Base-by-base conservation (phyloP, 2,797 vertebrate genomes). In the Hoplostethus mediterraneus region DNA sequence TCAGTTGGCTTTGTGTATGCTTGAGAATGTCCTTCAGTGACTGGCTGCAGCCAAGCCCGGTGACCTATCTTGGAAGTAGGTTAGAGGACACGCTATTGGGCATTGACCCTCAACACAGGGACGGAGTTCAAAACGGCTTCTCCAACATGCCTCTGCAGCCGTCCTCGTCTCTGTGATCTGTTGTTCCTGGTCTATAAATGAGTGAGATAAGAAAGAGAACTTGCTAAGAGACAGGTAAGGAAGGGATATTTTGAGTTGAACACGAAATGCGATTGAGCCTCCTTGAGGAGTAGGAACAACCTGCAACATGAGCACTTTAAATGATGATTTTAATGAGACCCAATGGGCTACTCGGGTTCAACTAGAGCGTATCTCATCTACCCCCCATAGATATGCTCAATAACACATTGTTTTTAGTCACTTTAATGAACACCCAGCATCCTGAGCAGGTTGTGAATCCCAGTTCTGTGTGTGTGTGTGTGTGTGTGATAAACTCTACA, bases 381-480 rank as follows among this genome's bases (percentile, higher is more conserved):
- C 53, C 62, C 30, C 36, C 42, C 17, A 70, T 65, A 59, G 72
- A 84, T 56, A 42, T 21, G 48, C 56, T 73, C 67, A 67, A 25
- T 7, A 13, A 58, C 48, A 49, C n/a, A 11, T 67, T 47, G 30
- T 57, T 79, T 81, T 64, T 45, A 71, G 60, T n/a, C 12, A 11
- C 47, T 73, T 73, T 61, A 68, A 79, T 60, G 68, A 82, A 67
- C 67, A 52, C 66, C 45, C 17, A 49, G 67, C 55, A 54, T 75
- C 71, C 63, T 56, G 63, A 71, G 72, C 78, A 64, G n/a, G 25
- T 45, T 62, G 63, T 54, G 71, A 17, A 73, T 45, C 53, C 67
- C 61, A 44, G 49, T 55, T 62, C 55, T 30, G 63, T 16, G 67
- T 61, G 17, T 64, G 42, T 47, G 56, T 64, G 42, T 47, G 56